Evolutionary conservation across 2,113 vertebrate genomes (phyloP), one percentile per base, ranked within the genome.

Genomic region (Lontra canadensis): DNA sequence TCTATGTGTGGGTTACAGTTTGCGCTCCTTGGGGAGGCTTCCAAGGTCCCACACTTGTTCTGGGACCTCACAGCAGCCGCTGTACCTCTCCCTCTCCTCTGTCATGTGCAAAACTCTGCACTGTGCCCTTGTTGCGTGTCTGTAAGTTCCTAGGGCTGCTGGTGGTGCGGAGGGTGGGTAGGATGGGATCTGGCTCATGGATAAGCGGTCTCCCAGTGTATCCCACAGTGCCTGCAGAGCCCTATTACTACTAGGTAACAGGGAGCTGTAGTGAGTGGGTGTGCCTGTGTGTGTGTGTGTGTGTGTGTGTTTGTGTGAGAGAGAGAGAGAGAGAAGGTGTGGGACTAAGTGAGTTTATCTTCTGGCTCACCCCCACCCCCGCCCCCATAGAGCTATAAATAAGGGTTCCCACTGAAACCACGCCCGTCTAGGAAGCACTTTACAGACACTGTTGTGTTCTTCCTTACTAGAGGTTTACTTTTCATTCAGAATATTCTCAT

Each of bases 401-500:
- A 52, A 85, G 10, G 31, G 83, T 95, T 57, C 73, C 29, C 69
- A 73, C 69, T 96, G 91, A 71, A 88, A 78, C 42, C 63, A 88
- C 96, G 34, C 55, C 93, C 49, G 76, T 44, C 20, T 79, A 47
- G 57, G n/a, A 91, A 93, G 61, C 13, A 17, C 63, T 79, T 52
- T 90, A 26, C 21, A 78, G 80, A 88, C 23, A 23, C 14, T 20
- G 14, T 80, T 31, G 18, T 63, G 36, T 47, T 95, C 36, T 65
- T 95, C 36, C 61, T 82, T 78, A 25, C 44, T 84, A 82, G 31
- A 90, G 88, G 79, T 76, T 97, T 92, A 59, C 69, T 92, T 86
- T 96, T 73, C 90, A 95, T 98, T 97, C 94, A 96, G 83, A 97
- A 88, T 55, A 44, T 49, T 95, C 80, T 87, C 71, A 26, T 93